These are phyloP conservation scores for Ceraclea dissimilis DNA, from an alignment of 2,888 invertebrate genomes.

Conservation along the genomic window DNA sequence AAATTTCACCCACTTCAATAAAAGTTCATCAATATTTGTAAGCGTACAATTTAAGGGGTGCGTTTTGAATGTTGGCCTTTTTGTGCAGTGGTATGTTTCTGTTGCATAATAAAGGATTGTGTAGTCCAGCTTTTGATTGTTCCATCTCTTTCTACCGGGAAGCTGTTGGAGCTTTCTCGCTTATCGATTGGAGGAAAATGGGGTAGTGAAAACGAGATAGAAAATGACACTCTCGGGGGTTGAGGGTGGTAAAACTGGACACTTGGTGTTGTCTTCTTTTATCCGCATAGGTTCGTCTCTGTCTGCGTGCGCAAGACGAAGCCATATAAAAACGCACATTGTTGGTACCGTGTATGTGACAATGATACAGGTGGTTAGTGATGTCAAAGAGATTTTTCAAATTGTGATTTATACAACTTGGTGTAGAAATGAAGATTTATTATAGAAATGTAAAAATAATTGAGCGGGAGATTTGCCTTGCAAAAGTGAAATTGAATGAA, in stretches of 20 bases:
- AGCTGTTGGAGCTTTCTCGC: slow-evolving; percentile 18
- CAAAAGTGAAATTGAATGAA: background rate
- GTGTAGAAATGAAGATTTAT: slow-evolving; percentile 8
- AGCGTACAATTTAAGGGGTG: background rate
- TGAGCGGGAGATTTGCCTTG: background rate
- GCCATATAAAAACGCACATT: slow-evolving; percentile 8
- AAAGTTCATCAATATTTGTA: no score
- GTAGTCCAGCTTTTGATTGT: background rate
- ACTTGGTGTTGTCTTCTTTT: slow-evolving; percentile 11
- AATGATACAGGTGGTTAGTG: slow-evolving; percentile 25
- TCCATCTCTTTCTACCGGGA: slow-evolving; percentile 12
- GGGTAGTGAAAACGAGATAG: slow-evolving; percentile 10
- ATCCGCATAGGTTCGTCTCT: background rate
- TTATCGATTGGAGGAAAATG: slow-evolving; percentile 24
- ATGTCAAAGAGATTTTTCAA: slow-evolving; percentile 11
- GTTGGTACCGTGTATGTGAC: background rate
- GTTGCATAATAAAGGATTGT: background rate
- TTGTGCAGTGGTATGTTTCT: background rate
- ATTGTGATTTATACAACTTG: slow-evolving; percentile 6
- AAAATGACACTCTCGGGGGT: background rate
- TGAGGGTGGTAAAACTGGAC: slow-evolving; percentile 12
- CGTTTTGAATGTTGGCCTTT: background rate
- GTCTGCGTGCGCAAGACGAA: slow-evolving; percentile 16
- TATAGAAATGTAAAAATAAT: slow-evolving; percentile 1
- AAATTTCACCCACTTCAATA: background rate